Base-by-base conservation (phyloP, 1,140 invertebrate species). In the Lordiphosa clarofinis region DNA sequence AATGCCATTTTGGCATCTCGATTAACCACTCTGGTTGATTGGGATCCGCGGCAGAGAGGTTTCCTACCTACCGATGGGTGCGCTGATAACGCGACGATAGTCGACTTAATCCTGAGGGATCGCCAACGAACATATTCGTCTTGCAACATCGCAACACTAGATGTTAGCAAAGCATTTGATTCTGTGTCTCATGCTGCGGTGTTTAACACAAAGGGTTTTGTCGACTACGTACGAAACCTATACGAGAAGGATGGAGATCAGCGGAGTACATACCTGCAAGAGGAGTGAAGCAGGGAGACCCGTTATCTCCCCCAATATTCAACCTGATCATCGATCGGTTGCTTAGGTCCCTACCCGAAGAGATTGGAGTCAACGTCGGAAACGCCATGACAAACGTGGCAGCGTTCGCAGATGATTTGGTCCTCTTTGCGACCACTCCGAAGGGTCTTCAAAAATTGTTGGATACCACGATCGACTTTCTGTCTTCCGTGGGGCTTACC, bases 61-160 rank as follows among this genome's bases (percentile, higher is more conserved):
- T 56, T 67, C 31, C 12, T 56, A 5, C 47, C 64, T 4, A 67
- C 42, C 4, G 64, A 62, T 7, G 59, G 59, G 4, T 67, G 53
- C 10, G 64, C 59, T 9, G 59, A 67, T 37, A 67, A 61, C 36
- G 35, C 46, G 65, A 54, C 60, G 13, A 49, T 57, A 35, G 61
- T 59, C 11, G 60, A 68, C 35, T 36, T 68, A 38, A 28, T 68
- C 5, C 0, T 67, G 9, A 57, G 60, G 48, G 38, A 54, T 7
- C 50, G 50, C 33, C 53, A 52, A 36, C 39, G 38, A 38, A 28
- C 31, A 4, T 38, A 4, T 7, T 49, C 33, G 43, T 57, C 40
- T 4, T 63, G 64, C 12, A 53, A 57, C 31, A 46, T 50, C 11
- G 63, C 15, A 1, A 56, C 42, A 2, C n/a, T 57, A 1, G 59